phyloP scores from a whole-genome alignment of 2,113 vertebrate genomes.

The Recurvirostra avosetta region DNA sequence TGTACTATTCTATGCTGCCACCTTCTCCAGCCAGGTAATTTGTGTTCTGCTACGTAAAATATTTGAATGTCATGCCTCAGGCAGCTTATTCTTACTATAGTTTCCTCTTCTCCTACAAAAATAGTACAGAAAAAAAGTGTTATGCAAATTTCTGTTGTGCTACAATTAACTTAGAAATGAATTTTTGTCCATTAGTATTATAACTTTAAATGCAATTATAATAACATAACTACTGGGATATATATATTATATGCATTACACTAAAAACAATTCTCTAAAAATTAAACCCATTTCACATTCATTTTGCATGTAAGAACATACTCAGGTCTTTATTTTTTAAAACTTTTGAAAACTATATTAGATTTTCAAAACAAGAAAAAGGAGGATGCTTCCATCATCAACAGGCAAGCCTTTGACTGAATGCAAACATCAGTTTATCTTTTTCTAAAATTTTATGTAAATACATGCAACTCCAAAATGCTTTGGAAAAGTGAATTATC shows the following conservation, averaged over 20 bases:
- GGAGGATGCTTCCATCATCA: not conserved
- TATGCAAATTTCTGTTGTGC: not conserved
- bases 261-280: slow-evolving; percentile 18
- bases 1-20: not conserved
- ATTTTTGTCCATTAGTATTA: slow-evolving; percentile 21
- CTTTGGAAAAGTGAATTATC: not conserved
- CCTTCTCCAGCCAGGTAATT: slow-evolving; percentile 10
- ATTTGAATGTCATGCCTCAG: not conserved
- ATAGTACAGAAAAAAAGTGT: not conserved
- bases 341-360: not conserved
- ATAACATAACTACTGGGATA: slow-evolving; percentile 17
- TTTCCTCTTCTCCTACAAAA: not conserved
- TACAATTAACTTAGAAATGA: slow-evolving; percentile 36
- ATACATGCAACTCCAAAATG: not conserved
- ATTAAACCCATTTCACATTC: slow-evolving; percentile 9
- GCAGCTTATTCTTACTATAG: not conserved
- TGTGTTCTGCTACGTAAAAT: not conserved
- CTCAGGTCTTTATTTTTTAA: not conserved
- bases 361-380: slow-evolving; percentile 3
- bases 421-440: not conserved
- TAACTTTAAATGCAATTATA: slow-evolving; percentile 33
- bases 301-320: slow-evolving; percentile 1
- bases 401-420: not conserved
- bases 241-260: not conserved
- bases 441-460: not conserved